phyloP scores from a whole-genome alignment of 2,888 invertebrate species.

The Heliconius erato region DNA sequence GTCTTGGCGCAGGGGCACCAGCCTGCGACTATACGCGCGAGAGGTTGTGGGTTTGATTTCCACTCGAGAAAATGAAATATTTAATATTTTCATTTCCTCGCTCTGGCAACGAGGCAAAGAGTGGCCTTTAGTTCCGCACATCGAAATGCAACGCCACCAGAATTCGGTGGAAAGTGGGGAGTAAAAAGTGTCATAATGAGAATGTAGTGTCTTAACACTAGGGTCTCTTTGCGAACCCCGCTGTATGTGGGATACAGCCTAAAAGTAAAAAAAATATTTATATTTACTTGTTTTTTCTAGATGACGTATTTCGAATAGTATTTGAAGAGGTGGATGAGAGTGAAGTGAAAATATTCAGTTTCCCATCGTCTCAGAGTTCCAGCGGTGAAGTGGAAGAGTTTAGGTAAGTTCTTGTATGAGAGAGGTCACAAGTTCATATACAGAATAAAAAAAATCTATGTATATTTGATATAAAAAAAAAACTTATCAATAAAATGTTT shows the following conservation, averaged over 20 bases:
- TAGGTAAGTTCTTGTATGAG: conserved; percentile 63
- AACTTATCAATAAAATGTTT: too few relatives aligned
- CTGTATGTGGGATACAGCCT: neutral
- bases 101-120: too few relatives aligned
- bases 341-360: conserved; percentile 95
- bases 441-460: neutral
- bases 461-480: too few relatives aligned
- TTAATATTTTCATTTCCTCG: neutral
- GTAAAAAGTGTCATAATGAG: too few relatives aligned
- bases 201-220: neutral
- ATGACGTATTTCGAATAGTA: conserved; percentile 92
- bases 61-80: neutral
- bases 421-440: conserved; percentile 2
- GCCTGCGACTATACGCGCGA: too few relatives aligned
- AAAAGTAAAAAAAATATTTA: neutral
- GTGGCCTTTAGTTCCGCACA: too few relatives aligned
- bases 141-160: too few relatives aligned
- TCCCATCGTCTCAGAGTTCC: conserved; percentile 93
- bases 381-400: conserved; percentile 94
- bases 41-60: too few relatives aligned
- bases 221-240: neutral
- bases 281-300: conserved; percentile 67
- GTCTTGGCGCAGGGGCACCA: too few relatives aligned
- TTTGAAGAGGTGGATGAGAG: conserved; percentile 96
- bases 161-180: too few relatives aligned